Evolutionary conservation across 2,888 invertebrate species (phyloP).

Genomic region (Tubiluchus corallicola): DNA sequence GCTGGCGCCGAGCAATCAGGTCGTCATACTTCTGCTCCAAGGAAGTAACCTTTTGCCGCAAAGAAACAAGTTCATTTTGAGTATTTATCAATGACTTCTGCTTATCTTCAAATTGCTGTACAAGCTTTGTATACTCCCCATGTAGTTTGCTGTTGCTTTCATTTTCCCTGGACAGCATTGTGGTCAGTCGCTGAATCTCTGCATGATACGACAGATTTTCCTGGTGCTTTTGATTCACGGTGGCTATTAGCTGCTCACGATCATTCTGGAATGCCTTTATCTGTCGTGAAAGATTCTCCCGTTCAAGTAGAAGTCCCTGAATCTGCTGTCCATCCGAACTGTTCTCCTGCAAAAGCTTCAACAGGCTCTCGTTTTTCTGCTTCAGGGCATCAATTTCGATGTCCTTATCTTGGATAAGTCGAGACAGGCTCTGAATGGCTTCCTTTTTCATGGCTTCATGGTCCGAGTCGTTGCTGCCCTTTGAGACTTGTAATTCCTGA

Average conservation of each 20-base stretch:
- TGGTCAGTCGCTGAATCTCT: constrained; percentile 54
- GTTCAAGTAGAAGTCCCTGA: constrained; percentile 19
- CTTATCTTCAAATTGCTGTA: constrained; percentile 28
- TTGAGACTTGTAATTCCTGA: constrained; percentile 20
- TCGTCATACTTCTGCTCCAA: constrained; percentile 19
- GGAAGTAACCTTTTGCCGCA: constrained; percentile 23
- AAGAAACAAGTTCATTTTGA: constrained; percentile 26
- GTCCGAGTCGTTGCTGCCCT: constrained; percentile 27
- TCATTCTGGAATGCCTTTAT: constrained; percentile 40
- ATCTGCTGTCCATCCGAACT: constrained; percentile 11
- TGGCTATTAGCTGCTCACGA: constrained; percentile 28
- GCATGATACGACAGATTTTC: constrained; percentile 64
- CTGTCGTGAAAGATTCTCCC: constrained; percentile 39
- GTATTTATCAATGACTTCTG: constrained; percentile 25
- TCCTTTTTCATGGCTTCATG: constrained; percentile 29
- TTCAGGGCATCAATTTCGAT: constrained; percentile 30
- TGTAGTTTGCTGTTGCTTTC: constrained; percentile 20
- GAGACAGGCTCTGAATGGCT: constrained; percentile 28
- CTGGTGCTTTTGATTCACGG: constrained; percentile 56
- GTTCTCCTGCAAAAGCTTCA: constrained; percentile 23
- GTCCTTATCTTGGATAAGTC: constrained; percentile 30
- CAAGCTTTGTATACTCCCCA: constrained; percentile 22
- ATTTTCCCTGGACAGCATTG: constrained; percentile 16
- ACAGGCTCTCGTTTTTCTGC: constrained; percentile 27
- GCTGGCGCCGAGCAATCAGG: too few species aligned